Base-by-base conservation (phyloP, 1,140 invertebrate genomes). In the Sipha flava region DNA sequence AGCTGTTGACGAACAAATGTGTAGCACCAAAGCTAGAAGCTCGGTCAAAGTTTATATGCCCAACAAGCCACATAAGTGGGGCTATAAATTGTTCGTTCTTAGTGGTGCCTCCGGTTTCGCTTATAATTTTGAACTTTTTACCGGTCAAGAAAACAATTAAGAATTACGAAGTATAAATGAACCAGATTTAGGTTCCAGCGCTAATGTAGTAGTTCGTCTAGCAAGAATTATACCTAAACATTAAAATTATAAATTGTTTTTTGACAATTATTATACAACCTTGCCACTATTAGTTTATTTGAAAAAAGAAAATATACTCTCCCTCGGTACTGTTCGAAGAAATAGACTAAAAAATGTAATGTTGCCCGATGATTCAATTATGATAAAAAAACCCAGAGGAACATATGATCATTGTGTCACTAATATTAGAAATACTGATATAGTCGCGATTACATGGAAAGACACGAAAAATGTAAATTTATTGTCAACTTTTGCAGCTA, bases 111-210 rank as follows among this genome's bases (percentile, higher is more conserved):
- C 81, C 52, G 85, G 85, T n/a, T 86, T 82, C 70, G 84, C 83
- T 2, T 86, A 85, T 81, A 83, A 85, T 81, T 83, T 82, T 80
- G 85, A 85, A 82, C 80, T 83, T 29, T 83, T 85, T 80, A 83
- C 84, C 70, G 84, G 83, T 45, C 77, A 59, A 43, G 26, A 29
- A 77, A 47, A 52, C 9, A 52, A 52, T 54, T 23, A 10, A 5
- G 43, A 57, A 31, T 12, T 62, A 18, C 18, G 31, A 40, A n/a
- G 7, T 34, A 21, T 12, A 18, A 37, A 16, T 57, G 37, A 79
- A 31, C 40, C 49, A 21, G 52, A 52, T 26, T 31, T 52, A n/a
- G 29, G 52, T 40, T 12, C 52, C 18, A 73, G 37, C 21, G 40
- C 70, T 5, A 52, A 52, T 57, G 34, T 79, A 21, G 49, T 54